Evolutionary conservation across 2,797 vertebrate species (phyloP), one percentile per base, ranked within the genome.

Genomic region (Spea hammondii): DNA sequence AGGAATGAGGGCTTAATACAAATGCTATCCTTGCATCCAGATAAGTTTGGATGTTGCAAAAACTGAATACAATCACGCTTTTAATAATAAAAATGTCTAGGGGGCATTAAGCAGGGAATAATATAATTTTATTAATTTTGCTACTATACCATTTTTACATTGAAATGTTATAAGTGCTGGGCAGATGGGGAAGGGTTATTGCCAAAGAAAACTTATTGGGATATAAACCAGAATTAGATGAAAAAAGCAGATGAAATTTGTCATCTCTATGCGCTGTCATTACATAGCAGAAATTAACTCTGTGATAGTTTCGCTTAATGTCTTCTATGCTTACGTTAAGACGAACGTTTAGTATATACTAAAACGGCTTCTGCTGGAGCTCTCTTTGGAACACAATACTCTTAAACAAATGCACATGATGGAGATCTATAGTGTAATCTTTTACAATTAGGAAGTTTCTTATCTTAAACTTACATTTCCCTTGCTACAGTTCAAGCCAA

Each of bases 1-100:
- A 77, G 64, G 69, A 14, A 12, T 4, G 14, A 48, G 12, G 64
- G 51, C 54, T 77, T 82, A 74, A 59, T 66, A 57, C 45, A 65
- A 46, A 60, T 53, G n/a, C 17, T 45, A 60, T 72, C 62, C 72
- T 55, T 48, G 70, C 46, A 49, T 46, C 32, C 13, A 59, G 48
- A 62, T 48, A 8, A 53, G 65, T 68, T 51, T 4, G 17, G 17
- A 6, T 60, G 57, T 51, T 9, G 45, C 68, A 66, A 54, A 17
- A 70, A 71, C 9, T 32, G 14, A 54, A 76, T 80, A 49, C 54
- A 75, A 78, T 54, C 59, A 71, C 54, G 76, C 54, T 78, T 78
- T 54, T 59, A 68, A 65, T 67, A 50, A 67, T 54, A 62, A 62
- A 13, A 59, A 59, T 5, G 71, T 70, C 66, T 57, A 55, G 69